Evolutionary conservation across 2,888 invertebrate genomes (phyloP).

Genomic region (Hypomecis punctinalis): DNA sequence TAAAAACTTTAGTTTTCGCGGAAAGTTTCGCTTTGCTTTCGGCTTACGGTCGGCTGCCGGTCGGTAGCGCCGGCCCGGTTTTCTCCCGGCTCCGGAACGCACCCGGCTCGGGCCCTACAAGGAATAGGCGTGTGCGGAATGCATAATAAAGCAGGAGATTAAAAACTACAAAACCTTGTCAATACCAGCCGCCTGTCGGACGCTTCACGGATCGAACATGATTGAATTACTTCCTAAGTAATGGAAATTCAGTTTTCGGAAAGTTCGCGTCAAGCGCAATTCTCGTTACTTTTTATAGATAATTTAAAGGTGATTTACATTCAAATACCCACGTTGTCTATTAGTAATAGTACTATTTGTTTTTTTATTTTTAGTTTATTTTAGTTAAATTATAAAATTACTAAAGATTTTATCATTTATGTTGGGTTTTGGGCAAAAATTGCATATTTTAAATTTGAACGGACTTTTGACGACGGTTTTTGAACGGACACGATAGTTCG

Average conservation of each 20-base stretch:
- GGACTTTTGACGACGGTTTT: too few species aligned
- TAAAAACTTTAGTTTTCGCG: conserved; percentile 76
- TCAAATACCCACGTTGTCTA: background rate
- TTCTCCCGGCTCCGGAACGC: conserved; percentile 54
- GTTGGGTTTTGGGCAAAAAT: too few species aligned
- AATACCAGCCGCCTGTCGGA: conserved; percentile 63
- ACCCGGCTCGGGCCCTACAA: conserved; percentile 75
- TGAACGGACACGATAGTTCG: too few species aligned
- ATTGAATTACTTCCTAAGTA: conserved; percentile 37
- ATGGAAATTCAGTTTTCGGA: conserved; percentile 22
- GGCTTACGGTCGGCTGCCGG: conserved; percentile 58
- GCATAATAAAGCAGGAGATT: conserved; percentile 82
- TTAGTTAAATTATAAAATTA: too few species aligned
- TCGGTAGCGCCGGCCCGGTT: conserved; percentile 52
- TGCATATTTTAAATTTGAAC: too few species aligned
- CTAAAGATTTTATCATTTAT: too few species aligned
- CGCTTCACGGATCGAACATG: conserved; percentile 45
- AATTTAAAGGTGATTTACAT: background rate
- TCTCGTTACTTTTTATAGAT: conserved; percentile 4
- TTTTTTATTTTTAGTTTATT: too few species aligned
- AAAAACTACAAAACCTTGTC: conserved; percentile 83
- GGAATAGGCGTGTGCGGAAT: conserved; percentile 83
- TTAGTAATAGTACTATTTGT: too few species aligned
- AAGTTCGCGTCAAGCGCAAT: conserved; percentile 27
- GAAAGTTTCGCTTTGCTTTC: conserved; percentile 77